phyloP scores from a whole-genome alignment of 2,797 vertebrate genomes.

The Margarornis squamiger region DNA sequence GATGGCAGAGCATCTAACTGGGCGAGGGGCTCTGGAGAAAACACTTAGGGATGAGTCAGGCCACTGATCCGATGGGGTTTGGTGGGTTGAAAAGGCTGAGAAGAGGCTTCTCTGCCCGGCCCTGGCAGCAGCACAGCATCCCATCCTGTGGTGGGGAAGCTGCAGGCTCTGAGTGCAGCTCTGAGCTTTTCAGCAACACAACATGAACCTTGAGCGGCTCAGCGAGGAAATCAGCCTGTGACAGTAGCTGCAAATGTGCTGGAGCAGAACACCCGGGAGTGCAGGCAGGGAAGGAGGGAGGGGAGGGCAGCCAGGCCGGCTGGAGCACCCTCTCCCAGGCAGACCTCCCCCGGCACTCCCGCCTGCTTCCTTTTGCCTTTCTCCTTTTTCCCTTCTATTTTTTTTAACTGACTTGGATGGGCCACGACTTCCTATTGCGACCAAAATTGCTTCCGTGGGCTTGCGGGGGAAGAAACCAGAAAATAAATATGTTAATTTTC shows the following conservation, averaged over 20 bases:
- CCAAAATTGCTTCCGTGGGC: conserved; percentile 34
- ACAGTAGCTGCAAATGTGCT: background rate
- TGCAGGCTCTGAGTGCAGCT: background rate
- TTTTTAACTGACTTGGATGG: background rate
- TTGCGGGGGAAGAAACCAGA: conserved; percentile 30
- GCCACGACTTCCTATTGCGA: background rate
- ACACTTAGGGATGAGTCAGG: background rate
- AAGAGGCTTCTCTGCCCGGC: background rate
- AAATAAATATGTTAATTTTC: conserved; percentile 46
- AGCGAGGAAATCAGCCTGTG: background rate
- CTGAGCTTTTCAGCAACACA: background rate
- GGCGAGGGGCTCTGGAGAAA: background rate
- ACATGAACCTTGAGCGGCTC: background rate
- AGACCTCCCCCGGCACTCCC: background rate
- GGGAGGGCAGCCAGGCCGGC: background rate
- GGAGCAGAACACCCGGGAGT: background rate
- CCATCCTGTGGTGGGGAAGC: background rate
- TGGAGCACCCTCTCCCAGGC: background rate
- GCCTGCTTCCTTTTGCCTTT: background rate
- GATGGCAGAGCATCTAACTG: background rate
- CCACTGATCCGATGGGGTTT: background rate
- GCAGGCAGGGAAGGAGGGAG: no score
- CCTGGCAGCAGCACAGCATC: background rate
- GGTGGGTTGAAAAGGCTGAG: background rate
- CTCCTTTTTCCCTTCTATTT: background rate